Conservation (phyloP, 2,888 invertebrate species). For the Mactromeris polynyma region DNA sequence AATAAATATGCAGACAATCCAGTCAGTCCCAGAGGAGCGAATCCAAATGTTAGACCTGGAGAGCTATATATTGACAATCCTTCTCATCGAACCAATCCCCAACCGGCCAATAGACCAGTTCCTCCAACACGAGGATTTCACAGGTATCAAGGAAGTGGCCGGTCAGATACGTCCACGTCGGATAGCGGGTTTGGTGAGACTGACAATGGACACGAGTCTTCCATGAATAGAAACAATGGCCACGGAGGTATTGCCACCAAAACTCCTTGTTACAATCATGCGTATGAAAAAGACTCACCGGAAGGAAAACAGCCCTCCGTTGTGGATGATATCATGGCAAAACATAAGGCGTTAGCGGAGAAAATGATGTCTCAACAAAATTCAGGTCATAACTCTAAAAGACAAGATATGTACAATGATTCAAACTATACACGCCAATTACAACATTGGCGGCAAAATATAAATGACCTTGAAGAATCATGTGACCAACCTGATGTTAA, state of each 20-base stretch:
- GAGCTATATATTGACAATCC: conserved; percentile 24
- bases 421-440: conserved; percentile 57
- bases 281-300: conserved; percentile 60
- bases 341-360: conserved; percentile 71
- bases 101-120: conserved; percentile 1
- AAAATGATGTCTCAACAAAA: conserved; percentile 61
- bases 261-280: conserved; percentile 65
- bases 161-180: conserved; percentile 69
- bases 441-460: conserved; percentile 63
- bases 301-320: conserved; percentile 27
- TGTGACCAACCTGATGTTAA: conserved; percentile 41
- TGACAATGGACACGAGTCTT: conserved; percentile 50
- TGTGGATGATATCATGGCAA: conserved; percentile 66
- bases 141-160: conserved; percentile 72
- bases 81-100: not conserved
- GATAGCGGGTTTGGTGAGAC: conserved; percentile 75
- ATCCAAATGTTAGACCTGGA: not conserved
- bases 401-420: conserved; percentile 40
- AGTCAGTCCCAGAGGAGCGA: not conserved
- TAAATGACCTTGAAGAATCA: conserved; percentile 58
- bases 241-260: conserved; percentile 26
- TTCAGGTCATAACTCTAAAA: conserved; percentile 16
- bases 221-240: conserved; percentile 37
- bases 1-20: conserved; percentile 45
- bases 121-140: conserved; percentile 65